Percentiles rank a stretch among this genome's conserved stretches.
phyloP scores from a whole-genome alignment of 2,113 vertebrate genomes.

The Lophius piscatorius region DNA sequence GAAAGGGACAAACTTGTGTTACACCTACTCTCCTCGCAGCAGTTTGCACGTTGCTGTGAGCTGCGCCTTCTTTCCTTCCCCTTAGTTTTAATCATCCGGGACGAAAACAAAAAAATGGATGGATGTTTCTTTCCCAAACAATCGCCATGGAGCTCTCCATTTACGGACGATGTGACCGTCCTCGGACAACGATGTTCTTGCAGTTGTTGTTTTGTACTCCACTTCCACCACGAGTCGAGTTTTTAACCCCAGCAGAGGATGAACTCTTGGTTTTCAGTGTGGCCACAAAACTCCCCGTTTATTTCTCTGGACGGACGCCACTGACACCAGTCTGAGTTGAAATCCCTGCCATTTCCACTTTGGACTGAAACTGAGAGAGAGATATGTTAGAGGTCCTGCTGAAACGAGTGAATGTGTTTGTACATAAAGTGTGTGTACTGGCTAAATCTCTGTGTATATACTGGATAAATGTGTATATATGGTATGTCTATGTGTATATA shows the following conservation, averaged over 20 bases:
- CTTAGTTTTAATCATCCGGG: constrained; percentile 42
- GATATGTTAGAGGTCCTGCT: constrained; percentile 77
- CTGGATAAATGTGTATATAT: constrained; percentile 82
- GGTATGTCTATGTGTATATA: constrained; percentile 81
- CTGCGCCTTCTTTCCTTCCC: constrained; percentile 45
- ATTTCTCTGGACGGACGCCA: constrained; percentile 65
- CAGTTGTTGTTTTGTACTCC: constrained; percentile 54
- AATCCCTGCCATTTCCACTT: constrained; percentile 59
- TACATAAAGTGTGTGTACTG: constrained; percentile 66
- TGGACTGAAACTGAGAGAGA: constrained; percentile 68
- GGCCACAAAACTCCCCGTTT: constrained; percentile 51
- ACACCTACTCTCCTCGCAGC: constrained; percentile 71
- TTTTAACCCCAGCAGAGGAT: constrained; percentile 43
- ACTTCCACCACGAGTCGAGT: constrained; percentile 43
- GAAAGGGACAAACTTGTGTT: constrained; percentile 66
- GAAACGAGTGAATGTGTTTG: constrained; percentile 78
- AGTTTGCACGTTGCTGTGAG: constrained; percentile 70
- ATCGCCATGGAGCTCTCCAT: constrained; percentile 80
- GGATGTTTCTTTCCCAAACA: constrained; percentile 51
- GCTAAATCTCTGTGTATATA: constrained; percentile 75
- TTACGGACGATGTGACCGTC: constrained; percentile 63
- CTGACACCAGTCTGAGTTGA: constrained; percentile 56
- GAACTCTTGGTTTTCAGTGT: constrained; percentile 62
- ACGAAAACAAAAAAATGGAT: constrained; percentile 15
- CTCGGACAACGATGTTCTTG: constrained; percentile 48